phyloP scores from a whole-genome alignment of 2,797 vertebrate species.

The Pachyuromys duprasi region DNA sequence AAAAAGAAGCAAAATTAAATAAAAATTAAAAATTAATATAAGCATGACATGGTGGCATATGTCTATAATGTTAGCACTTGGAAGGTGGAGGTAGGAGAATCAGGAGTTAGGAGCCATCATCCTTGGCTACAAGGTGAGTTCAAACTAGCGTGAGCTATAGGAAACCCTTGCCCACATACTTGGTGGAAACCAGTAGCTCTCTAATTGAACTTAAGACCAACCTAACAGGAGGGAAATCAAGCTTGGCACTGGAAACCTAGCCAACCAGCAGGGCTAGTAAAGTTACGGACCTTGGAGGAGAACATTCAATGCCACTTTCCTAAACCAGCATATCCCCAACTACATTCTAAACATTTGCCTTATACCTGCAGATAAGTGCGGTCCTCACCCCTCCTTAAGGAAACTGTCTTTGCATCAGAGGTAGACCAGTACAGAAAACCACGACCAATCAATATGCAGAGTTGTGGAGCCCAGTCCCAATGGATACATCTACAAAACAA shows the following conservation, averaged over 20 bases:
- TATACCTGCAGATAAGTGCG: neutral
- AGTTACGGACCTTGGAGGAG: neutral
- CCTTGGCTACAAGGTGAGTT: neutral
- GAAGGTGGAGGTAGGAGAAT: neutral
- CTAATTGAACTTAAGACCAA: neutral
- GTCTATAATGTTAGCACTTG: neutral
- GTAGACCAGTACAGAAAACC: neutral
- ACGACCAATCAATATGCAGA: neutral
- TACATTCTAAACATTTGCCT: neutral
- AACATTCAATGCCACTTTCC: neutral
- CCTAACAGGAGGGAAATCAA: neutral
- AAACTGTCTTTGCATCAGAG: neutral
- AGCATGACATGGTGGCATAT: neutral
- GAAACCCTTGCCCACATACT: neutral
- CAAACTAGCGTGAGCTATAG: neutral
- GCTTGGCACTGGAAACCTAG: neutral
- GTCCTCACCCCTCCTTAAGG: neutral
- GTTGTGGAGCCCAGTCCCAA: neutral
- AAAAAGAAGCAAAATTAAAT: neutral
- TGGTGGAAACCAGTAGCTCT: neutral
- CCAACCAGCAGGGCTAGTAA: neutral
- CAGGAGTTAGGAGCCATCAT: neutral
- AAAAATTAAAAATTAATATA: neutral
- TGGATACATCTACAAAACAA: neutral
- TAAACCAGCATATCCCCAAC: neutral